phyloP scores from a whole-genome alignment of 2,113 vertebrate genomes.

The Chloroceryle aenea region DNA sequence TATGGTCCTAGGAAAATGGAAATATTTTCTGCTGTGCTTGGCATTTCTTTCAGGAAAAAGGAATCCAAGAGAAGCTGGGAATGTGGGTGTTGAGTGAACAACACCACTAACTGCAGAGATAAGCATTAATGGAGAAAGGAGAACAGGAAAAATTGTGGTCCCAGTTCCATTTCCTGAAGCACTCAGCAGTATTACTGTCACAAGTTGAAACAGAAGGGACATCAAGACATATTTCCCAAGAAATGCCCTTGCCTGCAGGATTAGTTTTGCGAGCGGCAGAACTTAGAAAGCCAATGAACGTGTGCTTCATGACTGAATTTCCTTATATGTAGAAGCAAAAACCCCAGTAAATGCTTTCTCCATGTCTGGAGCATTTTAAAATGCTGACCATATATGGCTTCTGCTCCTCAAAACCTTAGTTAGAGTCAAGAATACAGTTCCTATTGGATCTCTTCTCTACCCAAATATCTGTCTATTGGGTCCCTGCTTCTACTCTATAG shows the following conservation, averaged over 20 bases:
- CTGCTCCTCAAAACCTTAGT: neutral
- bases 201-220: neutral
- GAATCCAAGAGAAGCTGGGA: neutral
- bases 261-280: neutral
- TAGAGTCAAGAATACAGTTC: neutral
- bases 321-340: neutral
- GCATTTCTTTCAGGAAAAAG: neutral
- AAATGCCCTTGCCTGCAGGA: neutral
- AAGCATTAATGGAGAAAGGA: neutral
- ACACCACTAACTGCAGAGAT: neutral
- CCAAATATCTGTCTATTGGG: neutral
- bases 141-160: neutral
- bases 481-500: neutral
- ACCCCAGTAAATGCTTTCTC: neutral
- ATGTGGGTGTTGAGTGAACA: neutral
- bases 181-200: rapidly evolving
- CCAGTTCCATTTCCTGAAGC: neutral
- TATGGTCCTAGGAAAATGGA: neutral
- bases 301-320: neutral
- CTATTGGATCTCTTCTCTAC: neutral
- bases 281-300: neutral
- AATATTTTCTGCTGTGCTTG: neutral
- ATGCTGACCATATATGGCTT: neutral
- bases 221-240: neutral
- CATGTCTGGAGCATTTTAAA: neutral